Base-by-base conservation (phyloP, 2,113 vertebrate species). In the Onychorhynchus coronatus region DNA sequence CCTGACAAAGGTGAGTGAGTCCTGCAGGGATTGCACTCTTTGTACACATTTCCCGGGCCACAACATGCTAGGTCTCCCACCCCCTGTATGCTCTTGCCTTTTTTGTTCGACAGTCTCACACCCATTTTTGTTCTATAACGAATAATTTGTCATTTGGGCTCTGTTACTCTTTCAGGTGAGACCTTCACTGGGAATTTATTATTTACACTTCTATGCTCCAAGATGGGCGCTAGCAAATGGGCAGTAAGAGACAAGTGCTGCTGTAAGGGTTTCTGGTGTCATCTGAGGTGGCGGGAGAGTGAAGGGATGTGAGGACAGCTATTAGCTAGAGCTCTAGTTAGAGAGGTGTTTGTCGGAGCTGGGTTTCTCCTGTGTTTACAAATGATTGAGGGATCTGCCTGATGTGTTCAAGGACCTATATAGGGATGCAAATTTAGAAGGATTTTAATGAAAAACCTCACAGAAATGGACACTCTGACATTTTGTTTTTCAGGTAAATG, bases 61-160 rank as follows among this genome's bases (percentile, higher is more conserved):
- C 10, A 55, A 27, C 1, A 2, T 4, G 0, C 46, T 46, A 66
- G 14, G 42, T 66, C 28, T 77, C 50, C 3, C 1, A 76, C 44
- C 23, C 4, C 0, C 0, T 6, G 12, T 22, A 8, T 27, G 33
- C 2, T 0, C 19, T 25, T 18, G 8, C 28, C 15, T 12, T 42
- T n/a, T 82, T 28, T 41, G 8, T 39, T 49, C 61, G 37, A 44
- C 11, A 71, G 21, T n/a, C 19, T 18, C 27, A 27, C 18, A 13
- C 14, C 17, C 33, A 3, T 42, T 77, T 84, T 59, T 59, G 15
- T 67, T 89, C 44, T 37, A 0, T 39, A 50, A 75, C 16, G 28
- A 37, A 12, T 62, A 77, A 71, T 39, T 85, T 59, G 27, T 63
- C 52, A 55, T 35, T 31, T 44, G 47, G n/a, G 27, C 5, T 50